Conservation (phyloP, 2,888 invertebrate genomes). For the Mesodorylaimus sp. region DNA sequence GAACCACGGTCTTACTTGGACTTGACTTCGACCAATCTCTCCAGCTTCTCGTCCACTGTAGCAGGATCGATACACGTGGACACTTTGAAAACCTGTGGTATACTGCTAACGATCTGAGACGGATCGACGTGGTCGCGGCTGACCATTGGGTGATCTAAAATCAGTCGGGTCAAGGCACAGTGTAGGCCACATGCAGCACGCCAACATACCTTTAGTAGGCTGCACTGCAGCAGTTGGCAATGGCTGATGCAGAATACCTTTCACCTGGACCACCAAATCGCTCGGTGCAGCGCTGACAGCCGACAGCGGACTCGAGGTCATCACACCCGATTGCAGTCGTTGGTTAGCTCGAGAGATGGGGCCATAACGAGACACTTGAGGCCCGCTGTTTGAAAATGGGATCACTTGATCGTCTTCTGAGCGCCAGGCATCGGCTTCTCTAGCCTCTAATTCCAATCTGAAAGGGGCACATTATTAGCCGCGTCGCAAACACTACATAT, state of each 20-base stretch:
- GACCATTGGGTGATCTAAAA: constrained; percentile 3
- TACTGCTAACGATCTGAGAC: not conserved
- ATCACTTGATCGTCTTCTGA: constrained; percentile 5
- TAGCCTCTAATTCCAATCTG: not conserved
- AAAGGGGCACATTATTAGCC: no score
- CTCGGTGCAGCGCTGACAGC: not conserved
- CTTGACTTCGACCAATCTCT: not conserved
- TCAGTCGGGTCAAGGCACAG: no score
- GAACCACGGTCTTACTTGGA: not conserved
- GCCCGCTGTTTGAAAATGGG: constrained; percentile 2
- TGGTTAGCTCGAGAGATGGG: not conserved
- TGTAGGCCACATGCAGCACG: no score
- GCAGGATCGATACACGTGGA: not conserved
- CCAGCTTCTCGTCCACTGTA: not conserved
- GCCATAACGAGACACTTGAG: constrained; percentile 1
- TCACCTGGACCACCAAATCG: not conserved
- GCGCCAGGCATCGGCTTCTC: not conserved
- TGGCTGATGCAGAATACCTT: constrained; percentile 11
- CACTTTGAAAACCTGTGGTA: constrained; percentile 3
- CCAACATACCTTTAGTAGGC: constrained; percentile 14
- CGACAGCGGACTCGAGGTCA: not conserved
- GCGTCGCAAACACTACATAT: no score
- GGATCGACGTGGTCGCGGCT: constrained; percentile 9
- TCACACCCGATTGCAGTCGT: not conserved
- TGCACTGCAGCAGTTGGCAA: constrained; percentile 13